Evolutionary conservation across 2,113 vertebrate species (phyloP).

Genomic region (Camelus bactrianus): DNA sequence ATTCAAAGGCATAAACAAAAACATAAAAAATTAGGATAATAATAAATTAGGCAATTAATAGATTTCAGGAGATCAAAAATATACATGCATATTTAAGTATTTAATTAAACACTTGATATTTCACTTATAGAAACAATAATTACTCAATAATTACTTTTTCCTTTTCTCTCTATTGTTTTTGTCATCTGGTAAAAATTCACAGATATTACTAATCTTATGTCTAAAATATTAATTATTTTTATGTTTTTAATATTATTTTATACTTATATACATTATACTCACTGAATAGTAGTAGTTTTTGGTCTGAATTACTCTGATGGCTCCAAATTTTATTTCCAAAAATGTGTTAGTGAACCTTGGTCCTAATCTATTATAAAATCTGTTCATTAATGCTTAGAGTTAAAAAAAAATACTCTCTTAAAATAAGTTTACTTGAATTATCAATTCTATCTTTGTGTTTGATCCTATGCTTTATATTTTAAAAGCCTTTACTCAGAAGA

Average conservation of each 20-base stretch:
- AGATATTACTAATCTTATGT: neutral
- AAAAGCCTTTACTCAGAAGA: neutral
- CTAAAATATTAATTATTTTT: neutral
- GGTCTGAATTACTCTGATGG: neutral
- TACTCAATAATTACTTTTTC: neutral
- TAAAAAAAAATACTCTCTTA: neutral
- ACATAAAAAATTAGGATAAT: neutral
- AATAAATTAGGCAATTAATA: neutral
- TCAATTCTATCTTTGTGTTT: neutral
- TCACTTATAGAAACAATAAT: neutral
- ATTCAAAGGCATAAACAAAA: neutral
- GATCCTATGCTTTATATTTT: neutral
- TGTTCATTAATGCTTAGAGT: neutral
- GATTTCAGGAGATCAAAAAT: neutral
- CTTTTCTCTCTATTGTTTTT: neutral
- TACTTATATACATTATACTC: neutral
- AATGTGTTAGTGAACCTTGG: neutral
- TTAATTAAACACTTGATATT: neutral
- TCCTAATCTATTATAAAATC: neutral
- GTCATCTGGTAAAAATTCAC: neutral
- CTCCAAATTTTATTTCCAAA: constrained; percentile 29
- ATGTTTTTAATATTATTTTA: no score
- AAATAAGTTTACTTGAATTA: constrained; percentile 3
- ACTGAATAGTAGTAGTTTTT: neutral
- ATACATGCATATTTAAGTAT: neutral